Percentiles rank a stretch among this genome's conserved stretches.
Conservation (phyloP, 2,888 invertebrate genomes). For the Nebria salina region DNA sequence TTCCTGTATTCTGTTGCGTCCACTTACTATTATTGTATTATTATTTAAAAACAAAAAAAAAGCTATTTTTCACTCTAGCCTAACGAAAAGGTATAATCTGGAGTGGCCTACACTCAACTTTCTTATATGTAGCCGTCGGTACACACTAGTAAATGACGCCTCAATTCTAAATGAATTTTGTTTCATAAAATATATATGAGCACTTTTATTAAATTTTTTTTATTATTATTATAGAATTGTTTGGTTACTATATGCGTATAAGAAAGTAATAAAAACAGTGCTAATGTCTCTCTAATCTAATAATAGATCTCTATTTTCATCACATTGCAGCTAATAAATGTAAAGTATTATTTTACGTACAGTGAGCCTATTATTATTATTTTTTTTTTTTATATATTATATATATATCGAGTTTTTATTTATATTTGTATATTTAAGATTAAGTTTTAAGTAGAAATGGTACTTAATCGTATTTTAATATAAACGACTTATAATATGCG, state of each 20-base stretch:
- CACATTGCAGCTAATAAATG: constrained; percentile 11
- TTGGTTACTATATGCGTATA: not conserved
- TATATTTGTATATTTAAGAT: constrained; percentile 44
- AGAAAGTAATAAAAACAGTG: not conserved
- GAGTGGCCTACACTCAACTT: not conserved
- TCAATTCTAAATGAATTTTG: no score
- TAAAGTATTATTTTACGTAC: constrained; percentile 14
- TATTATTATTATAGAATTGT: no score
- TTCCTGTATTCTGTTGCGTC: constrained; percentile 44
- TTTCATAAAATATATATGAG: no score
- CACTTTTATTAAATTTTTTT: not conserved
- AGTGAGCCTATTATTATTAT: constrained; percentile 14
- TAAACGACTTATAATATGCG: constrained; percentile 41
- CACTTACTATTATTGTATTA: constrained; percentile 5
- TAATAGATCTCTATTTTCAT: constrained; percentile 8
- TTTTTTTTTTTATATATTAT: not conserved
- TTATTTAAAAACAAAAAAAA: not conserved
- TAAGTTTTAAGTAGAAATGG: constrained; percentile 42
- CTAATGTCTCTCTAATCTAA: not conserved
- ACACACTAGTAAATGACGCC: not conserved
- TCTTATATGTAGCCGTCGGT: not conserved
- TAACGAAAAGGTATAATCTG: not conserved
- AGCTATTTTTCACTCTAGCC: not conserved
- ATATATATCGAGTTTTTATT: constrained; percentile 40
- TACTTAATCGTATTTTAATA: constrained; percentile 45